These are phyloP conservation scores for Biston stratarius DNA, from an alignment of 2,888 invertebrate species.

Conservation along the genomic window DNA sequence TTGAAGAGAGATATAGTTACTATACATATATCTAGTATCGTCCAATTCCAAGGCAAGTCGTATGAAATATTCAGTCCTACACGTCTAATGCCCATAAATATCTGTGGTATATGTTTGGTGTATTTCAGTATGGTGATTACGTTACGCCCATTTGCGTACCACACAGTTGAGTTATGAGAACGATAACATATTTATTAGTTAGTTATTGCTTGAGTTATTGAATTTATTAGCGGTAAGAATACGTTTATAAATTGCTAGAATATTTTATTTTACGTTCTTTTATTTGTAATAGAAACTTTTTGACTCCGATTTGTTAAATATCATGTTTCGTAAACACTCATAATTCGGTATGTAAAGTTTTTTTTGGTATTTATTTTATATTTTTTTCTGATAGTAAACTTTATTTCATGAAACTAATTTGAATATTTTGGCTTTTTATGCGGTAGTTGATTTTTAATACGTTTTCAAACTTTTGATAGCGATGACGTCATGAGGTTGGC, in stretches of 20 bases:
- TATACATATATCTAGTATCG: constrained; percentile 12
- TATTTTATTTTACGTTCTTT: constrained; percentile 14
- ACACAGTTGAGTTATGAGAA: constrained; percentile 37
- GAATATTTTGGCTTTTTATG: no score
- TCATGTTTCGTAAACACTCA: no score
- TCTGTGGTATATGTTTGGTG: constrained; percentile 30
- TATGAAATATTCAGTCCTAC: constrained; percentile 46
- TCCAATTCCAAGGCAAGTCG: constrained; percentile 35
- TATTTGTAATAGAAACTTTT: not conserved
- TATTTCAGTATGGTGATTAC: constrained; percentile 42
- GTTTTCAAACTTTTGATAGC: no score
- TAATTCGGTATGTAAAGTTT: no score
- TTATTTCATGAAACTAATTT: no score
- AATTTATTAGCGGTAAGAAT: constrained; percentile 40
- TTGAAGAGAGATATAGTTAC: no score
- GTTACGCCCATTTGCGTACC: constrained; percentile 43
- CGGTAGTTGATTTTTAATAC: no score
- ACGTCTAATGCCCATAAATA: constrained; percentile 45
- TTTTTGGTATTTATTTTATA: no score
- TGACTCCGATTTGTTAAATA: no score
- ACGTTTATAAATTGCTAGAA: constrained; percentile 33
- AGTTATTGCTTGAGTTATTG: constrained; percentile 38
- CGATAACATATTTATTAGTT: constrained; percentile 47
- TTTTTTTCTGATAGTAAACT: no score
- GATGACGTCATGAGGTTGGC: no score